Percentiles rank a stretch among this genome's conserved stretches.
phyloP scores from a whole-genome alignment of 1,140 invertebrate species.

The Sipha flava region DNA sequence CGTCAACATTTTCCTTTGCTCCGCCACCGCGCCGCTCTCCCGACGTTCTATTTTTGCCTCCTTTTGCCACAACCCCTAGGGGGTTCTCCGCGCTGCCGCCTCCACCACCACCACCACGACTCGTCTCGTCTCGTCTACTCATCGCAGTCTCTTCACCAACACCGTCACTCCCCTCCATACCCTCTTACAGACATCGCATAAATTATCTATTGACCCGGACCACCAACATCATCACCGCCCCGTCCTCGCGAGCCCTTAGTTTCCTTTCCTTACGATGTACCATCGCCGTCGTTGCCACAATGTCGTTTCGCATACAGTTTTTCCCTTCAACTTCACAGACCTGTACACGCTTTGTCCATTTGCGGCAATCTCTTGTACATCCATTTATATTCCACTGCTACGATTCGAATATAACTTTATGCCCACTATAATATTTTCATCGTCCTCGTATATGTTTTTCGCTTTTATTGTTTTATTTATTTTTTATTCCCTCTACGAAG shows the following conservation, averaged over 20 bases:
- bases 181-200: slow-evolving; percentile 24
- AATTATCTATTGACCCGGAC: slow-evolving; percentile 29
- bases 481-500: no score
- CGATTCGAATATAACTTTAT: no score
- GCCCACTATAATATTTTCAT: no score
- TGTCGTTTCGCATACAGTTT: neutral
- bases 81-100: neutral
- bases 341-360: slow-evolving; percentile 1
- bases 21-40: neutral
- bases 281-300: neutral
- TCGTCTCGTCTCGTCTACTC: neutral
- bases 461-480: no score
- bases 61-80: slow-evolving; percentile 10
- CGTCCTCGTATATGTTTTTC: no score
- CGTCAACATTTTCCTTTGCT: slow-evolving; percentile 30
- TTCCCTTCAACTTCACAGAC: neutral
- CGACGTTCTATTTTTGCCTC: slow-evolving; percentile 22
- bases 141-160: neutral
- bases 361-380: neutral
- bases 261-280: neutral
- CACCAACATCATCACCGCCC: neutral
- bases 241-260: neutral
- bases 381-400: neutral
- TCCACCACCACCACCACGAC: neutral
- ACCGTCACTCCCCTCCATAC: neutral